These are phyloP conservation scores for Orcinus orca DNA, from an alignment of 2,113 vertebrate genomes.

Conservation along the genomic window DNA sequence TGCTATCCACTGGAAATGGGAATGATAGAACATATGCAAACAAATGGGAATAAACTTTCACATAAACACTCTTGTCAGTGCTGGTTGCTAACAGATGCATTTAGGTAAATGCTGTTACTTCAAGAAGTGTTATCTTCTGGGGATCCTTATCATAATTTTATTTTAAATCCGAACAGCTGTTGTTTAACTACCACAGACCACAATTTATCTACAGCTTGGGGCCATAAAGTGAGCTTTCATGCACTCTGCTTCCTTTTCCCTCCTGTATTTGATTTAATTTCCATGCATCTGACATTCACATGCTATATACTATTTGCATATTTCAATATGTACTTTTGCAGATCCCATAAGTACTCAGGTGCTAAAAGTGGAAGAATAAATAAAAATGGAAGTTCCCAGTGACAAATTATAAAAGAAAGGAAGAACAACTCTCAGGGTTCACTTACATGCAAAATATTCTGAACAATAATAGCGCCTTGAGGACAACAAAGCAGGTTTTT, in stretches of 20 bases:
- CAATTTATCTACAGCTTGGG: constrained; percentile 93
- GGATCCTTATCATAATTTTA: constrained; percentile 94
- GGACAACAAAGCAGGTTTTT: constrained; percentile 81
- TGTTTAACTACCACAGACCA: constrained; percentile 95
- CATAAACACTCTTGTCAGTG: constrained; percentile 75
- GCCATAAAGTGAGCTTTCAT: constrained; percentile 88
- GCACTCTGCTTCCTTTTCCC: constrained; percentile 81
- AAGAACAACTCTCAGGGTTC: constrained; percentile 77
- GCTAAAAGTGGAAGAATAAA: constrained; percentile 75
- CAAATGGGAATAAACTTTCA: constrained; percentile 76
- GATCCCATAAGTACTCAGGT: constrained; percentile 78
- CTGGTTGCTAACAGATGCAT: constrained; percentile 84
- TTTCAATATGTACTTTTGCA: constrained; percentile 81
- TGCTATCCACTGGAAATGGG: rapidly evolving
- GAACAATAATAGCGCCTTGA: constrained; percentile 75
- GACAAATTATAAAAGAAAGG: constrained; percentile 75
- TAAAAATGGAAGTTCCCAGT: constrained; percentile 77
- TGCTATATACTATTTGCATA: constrained; percentile 84
- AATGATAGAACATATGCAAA: constrained; percentile 41
- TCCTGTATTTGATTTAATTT: constrained; percentile 89
- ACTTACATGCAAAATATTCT: constrained; percentile 80
- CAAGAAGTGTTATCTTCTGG: constrained; percentile 90
- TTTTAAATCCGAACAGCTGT: constrained; percentile 95
- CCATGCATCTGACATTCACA: constrained; percentile 82
- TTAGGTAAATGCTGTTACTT: constrained; percentile 88